Percentiles rank a stretch among this genome's conserved stretches.
These are phyloP conservation scores for Megaustenia siamemsis DNA, from an alignment of 2,888 invertebrate genomes.

Conservation along the genomic window DNA sequence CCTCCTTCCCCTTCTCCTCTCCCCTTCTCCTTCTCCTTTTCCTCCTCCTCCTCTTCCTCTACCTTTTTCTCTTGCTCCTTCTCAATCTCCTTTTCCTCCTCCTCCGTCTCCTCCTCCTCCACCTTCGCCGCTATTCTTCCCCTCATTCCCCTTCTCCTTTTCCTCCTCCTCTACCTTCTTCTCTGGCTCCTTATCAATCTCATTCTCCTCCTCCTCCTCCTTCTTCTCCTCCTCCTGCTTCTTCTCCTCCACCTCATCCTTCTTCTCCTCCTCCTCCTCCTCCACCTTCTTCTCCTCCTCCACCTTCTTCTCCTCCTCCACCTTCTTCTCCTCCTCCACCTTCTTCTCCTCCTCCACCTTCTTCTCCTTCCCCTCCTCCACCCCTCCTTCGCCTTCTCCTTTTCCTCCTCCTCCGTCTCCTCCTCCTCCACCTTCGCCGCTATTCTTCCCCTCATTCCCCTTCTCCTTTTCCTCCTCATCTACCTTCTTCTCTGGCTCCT, in stretches of 20 bases:
- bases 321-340: too few species aligned
- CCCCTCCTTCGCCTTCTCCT: conserved; percentile 12
- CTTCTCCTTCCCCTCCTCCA: neutral
- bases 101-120: neutral
- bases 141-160: neutral
- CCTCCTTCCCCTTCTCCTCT: too few species aligned
- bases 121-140: neutral
- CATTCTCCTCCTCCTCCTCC: neutral
- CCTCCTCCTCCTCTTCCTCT: too few species aligned
- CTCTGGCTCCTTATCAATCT: neutral
- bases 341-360: neutral
- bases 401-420: neutral
- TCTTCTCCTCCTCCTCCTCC: too few species aligned
- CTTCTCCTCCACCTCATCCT: too few species aligned
- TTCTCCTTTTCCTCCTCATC: neutral
- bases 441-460: neutral
- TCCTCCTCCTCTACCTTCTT: conserved; percentile 2
- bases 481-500: conserved; percentile 2
- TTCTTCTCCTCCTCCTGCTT: too few species aligned
- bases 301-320: too few species aligned
- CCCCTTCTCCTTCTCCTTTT: too few species aligned
- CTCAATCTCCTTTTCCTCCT: conserved; percentile 7
- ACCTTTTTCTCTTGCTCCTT: neutral
- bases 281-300: too few species aligned
- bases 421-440: neutral